Conservation (phyloP, 2,888 invertebrate genomes). For the Ormyrus labotus region DNA sequence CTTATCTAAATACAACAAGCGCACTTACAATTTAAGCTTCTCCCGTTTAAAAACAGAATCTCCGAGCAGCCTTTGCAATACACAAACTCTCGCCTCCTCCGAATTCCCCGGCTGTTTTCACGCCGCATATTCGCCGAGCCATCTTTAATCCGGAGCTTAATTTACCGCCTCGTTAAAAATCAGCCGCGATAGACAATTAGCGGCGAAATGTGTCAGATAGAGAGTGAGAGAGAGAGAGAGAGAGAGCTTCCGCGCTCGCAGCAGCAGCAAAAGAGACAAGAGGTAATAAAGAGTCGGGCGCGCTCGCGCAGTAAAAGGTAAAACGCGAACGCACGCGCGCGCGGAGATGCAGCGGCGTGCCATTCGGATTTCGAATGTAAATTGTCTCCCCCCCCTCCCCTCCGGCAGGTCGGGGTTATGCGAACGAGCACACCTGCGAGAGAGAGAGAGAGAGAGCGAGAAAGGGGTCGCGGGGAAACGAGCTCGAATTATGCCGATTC, state of each 20-base stretch:
- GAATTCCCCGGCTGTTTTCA: too few species aligned
- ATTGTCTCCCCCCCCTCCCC: constrained; percentile 58
- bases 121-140: too few species aligned
- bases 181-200: constrained; percentile 20
- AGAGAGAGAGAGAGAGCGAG: constrained; percentile 23
- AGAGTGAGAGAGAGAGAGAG: background rate
- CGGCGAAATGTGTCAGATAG: background rate
- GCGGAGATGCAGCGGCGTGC: constrained; percentile 46
- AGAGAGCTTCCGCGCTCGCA: background rate
- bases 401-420: constrained; percentile 3
- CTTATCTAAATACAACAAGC: constrained; percentile 3
- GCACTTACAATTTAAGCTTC: constrained; percentile 13
- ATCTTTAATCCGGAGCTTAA: too few species aligned
- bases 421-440: constrained; percentile 41
- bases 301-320: constrained; percentile 1
- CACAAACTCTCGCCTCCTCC: too few species aligned
- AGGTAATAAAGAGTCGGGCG: too few species aligned
- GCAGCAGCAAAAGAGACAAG: background rate
- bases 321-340: constrained; percentile 17
- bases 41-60: too few species aligned
- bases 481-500: constrained; percentile 49
- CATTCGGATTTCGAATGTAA: constrained; percentile 67
- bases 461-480: constrained; percentile 43
- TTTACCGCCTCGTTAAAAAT: background rate
- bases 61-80: too few species aligned